A percentile compares a stretch with the other conserved stretches of the same genome.
These are phyloP conservation scores for Ciconia maguari DNA, from an alignment of 2,113 vertebrate genomes.

Conservation along the genomic window DNA sequence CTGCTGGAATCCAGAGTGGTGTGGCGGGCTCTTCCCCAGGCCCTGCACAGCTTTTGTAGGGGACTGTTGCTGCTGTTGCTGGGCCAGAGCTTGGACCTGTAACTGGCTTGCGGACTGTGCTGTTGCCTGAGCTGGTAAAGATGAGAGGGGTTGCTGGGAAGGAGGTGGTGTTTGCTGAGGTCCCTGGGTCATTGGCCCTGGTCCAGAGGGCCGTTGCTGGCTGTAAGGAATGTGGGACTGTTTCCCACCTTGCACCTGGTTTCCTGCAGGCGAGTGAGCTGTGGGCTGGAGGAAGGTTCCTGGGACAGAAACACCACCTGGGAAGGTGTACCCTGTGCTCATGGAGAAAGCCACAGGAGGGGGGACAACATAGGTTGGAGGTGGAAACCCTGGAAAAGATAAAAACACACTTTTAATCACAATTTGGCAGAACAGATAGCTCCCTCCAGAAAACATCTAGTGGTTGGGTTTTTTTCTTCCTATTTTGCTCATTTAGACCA, in stretches of 20 bases:
- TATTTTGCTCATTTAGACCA: not conserved
- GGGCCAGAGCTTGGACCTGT: slow-evolving; percentile 85
- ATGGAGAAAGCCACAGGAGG: slow-evolving; percentile 94
- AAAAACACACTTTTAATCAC: not conserved
- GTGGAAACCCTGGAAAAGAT: slow-evolving; percentile 87
- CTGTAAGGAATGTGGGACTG: slow-evolving; percentile 99
- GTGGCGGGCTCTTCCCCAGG: slow-evolving; percentile 91
- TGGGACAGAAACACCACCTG: slow-evolving; percentile 89
- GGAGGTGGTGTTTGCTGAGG: slow-evolving; percentile 82
- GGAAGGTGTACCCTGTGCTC: slow-evolving; percentile 94
- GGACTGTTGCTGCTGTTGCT: slow-evolving; percentile 80
- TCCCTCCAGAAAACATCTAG: not conserved
- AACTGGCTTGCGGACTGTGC: slow-evolving; percentile 86
- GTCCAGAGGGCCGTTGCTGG: slow-evolving; percentile 95
- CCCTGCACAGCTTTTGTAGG: slow-evolving; percentile 87
- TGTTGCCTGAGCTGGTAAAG: slow-evolving; percentile 82
- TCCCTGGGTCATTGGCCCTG: slow-evolving; percentile 86
- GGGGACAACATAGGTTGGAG: slow-evolving; percentile 93
- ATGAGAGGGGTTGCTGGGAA: slow-evolving; percentile 80
- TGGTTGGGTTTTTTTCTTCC: not conserved
- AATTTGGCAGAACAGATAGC: not conserved
- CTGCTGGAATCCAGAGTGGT: slow-evolving; percentile 92
- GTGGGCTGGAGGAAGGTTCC: slow-evolving; percentile 90
- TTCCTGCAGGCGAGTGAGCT: slow-evolving; percentile 85
- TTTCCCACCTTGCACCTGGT: slow-evolving; percentile 89